Evolutionary conservation across 2,113 vertebrate genomes (phyloP).

Genomic region (Ochotona princeps): DNA sequence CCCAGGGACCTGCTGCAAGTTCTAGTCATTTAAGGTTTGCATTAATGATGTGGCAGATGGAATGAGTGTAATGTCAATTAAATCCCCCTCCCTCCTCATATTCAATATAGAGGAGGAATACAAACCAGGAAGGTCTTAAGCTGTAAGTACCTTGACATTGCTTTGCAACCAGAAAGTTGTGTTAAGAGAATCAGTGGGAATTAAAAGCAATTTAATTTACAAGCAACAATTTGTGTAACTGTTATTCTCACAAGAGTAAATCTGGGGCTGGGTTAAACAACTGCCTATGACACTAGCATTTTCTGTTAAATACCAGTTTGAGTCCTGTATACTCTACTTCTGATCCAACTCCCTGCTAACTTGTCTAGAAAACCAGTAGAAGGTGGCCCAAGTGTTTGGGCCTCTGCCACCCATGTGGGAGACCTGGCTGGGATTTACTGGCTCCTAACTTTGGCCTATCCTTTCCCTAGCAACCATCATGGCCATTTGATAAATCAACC

Average conservation of each 20-base stretch:
- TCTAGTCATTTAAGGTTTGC: slow-evolving; percentile 20
- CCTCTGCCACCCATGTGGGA: too few species aligned
- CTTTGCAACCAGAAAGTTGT: not conserved
- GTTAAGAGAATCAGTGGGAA: slow-evolving; percentile 8
- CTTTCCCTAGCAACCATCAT: too few species aligned
- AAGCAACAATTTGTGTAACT: not conserved
- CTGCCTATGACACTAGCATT: too few species aligned
- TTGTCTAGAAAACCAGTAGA: too few species aligned
- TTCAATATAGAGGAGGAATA: slow-evolving; percentile 20
- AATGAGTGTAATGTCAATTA: not conserved
- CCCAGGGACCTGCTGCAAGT: not conserved
- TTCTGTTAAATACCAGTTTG: too few species aligned
- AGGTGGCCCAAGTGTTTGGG: too few species aligned
- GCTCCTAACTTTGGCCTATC: too few species aligned
- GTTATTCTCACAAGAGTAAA: not conserved
- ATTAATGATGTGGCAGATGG: slow-evolving; percentile 58
- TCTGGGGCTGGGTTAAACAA: not conserved
- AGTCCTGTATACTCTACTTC: not conserved
- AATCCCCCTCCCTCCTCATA: not conserved
- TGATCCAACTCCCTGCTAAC: too few species aligned
- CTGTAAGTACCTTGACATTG: not conserved
- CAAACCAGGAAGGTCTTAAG: slow-evolving; percentile 12
- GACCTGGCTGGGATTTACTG: too few species aligned
- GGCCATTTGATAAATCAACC: too few species aligned
- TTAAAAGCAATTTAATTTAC: slow-evolving; percentile 16